phyloP scores from a whole-genome alignment of 53 echinoderm and acorn worm genomes.

The Holothuria leucospilota region DNA sequence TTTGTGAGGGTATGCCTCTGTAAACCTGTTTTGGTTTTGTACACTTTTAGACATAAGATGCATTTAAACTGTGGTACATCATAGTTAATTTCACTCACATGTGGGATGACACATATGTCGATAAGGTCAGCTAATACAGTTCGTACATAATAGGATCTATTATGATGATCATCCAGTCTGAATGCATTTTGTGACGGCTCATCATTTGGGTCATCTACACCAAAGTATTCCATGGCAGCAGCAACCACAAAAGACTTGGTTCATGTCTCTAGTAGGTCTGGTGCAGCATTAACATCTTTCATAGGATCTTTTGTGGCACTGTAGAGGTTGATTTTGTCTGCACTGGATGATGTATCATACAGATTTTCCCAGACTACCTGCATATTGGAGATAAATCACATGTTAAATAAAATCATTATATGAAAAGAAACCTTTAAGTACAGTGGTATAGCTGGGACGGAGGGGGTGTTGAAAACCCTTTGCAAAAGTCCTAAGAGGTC shows the following conservation, averaged over 20 bases:
- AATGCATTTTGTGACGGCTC: constrained; percentile 57
- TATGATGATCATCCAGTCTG: constrained; percentile 41
- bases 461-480: no score
- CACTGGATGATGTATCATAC: constrained; percentile 65
- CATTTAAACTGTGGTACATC: constrained; percentile 31
- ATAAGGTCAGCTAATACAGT: constrained; percentile 37
- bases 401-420: no score
- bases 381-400: no score
- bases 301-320: constrained; percentile 72
- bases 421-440: no score
- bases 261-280: constrained; percentile 63
- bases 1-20: constrained; percentile 9
- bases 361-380: constrained; percentile 65
- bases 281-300: constrained; percentile 73
- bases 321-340: constrained; percentile 77
- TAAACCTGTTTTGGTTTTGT: constrained; percentile 18
- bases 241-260: constrained; percentile 65
- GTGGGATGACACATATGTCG: constrained; percentile 53
- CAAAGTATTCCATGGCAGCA: constrained; percentile 69
- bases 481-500: no score
- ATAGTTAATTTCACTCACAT: constrained; percentile 17
- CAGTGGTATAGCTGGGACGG: no score
- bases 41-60: constrained; percentile 24
- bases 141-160: constrained; percentile 19
- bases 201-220: constrained; percentile 36